A percentile compares a stretch with the other conserved stretches of the same genome.
phyloP scores from a whole-genome alignment of 2,113 vertebrate genomes.

The Bucco capensis region DNA sequence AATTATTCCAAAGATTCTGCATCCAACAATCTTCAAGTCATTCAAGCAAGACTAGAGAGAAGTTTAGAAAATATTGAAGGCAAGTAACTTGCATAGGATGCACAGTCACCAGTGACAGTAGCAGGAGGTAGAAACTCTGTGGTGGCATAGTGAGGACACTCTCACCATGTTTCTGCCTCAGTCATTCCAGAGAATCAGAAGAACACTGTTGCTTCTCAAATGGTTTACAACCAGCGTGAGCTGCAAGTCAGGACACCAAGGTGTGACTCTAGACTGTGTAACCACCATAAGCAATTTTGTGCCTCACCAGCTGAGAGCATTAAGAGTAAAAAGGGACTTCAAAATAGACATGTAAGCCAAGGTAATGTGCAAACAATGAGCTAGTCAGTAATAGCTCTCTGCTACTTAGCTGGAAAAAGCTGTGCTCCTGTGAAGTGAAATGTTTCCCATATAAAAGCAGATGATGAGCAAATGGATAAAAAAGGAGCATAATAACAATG shows the following conservation, averaged over 20 bases:
- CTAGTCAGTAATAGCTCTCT: not conserved
- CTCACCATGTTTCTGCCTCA: not conserved
- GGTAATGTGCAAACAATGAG: not conserved
- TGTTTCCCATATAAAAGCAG: not conserved
- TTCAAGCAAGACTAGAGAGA: not conserved
- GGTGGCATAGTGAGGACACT: not conserved
- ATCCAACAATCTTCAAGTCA: not conserved
- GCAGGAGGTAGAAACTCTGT: not conserved
- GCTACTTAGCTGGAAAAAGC: not conserved
- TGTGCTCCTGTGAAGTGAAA: not conserved
- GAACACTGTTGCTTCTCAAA: not conserved
- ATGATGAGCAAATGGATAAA: not conserved
- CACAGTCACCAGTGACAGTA: not conserved
- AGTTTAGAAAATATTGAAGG: not conserved
- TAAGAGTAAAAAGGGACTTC: not conserved
- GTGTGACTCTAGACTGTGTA: fast-evolving
- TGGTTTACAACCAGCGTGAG: not conserved
- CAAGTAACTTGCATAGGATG: not conserved
- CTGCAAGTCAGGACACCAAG: fast-evolving
- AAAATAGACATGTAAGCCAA: not conserved
- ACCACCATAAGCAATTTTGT: not conserved
- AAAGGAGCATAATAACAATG: not conserved
- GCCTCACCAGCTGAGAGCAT: not conserved
- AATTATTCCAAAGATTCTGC: not conserved
- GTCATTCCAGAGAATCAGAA: not conserved